These are phyloP conservation scores for Leptoteleia sp. DNA, from an alignment of 1,140 invertebrate genomes.

Conservation along the genomic window DNA sequence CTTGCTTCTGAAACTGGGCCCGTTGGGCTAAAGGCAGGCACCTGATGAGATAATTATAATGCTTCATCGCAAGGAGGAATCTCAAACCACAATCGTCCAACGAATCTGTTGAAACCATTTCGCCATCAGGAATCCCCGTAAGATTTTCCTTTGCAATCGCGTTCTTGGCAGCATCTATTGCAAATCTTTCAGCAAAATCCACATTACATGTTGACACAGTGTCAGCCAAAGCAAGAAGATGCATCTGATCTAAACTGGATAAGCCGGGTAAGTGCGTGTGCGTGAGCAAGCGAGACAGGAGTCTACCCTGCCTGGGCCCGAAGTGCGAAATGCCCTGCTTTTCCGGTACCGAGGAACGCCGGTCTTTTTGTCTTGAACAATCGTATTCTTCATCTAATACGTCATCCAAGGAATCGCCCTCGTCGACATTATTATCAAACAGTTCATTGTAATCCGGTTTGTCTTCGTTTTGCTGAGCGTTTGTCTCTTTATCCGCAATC, in stretches of 20 bases:
- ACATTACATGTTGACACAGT: conserved; percentile 97
- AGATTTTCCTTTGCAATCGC: conserved; percentile 87
- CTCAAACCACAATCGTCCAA: conserved; percentile 98
- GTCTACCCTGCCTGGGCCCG: conserved; percentile 89
- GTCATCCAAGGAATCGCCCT: conserved; percentile 92
- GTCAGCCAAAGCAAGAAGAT: conserved; percentile 97
- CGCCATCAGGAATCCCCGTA: conserved; percentile 84
- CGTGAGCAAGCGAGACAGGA: conserved; percentile 93
- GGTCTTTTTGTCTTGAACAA: conserved; percentile 83
- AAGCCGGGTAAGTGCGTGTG: conserved; percentile 98
- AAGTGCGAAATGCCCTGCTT: conserved; percentile 90
- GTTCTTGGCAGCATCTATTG: conserved; percentile 88
- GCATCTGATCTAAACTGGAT: conserved; percentile 99
- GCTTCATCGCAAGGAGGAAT: conserved; percentile 98
- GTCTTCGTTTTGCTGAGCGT: conserved; percentile 75
- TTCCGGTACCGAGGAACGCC: conserved; percentile 85
- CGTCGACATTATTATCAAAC: conserved; percentile 89
- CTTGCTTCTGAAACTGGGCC: conserved; percentile 91
- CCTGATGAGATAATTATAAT: conserved; percentile 95
- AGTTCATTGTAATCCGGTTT: conserved; percentile 92
- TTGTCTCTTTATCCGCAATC: conserved; percentile 93
- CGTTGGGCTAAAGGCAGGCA: conserved; percentile 95
- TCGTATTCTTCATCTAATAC: conserved; percentile 86
- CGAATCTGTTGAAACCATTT: conserved; percentile 87
- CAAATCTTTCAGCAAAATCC: conserved; percentile 91